Base-by-base conservation (phyloP, 2,888 invertebrate genomes). In the Drosophila kambysellisi region DNA sequence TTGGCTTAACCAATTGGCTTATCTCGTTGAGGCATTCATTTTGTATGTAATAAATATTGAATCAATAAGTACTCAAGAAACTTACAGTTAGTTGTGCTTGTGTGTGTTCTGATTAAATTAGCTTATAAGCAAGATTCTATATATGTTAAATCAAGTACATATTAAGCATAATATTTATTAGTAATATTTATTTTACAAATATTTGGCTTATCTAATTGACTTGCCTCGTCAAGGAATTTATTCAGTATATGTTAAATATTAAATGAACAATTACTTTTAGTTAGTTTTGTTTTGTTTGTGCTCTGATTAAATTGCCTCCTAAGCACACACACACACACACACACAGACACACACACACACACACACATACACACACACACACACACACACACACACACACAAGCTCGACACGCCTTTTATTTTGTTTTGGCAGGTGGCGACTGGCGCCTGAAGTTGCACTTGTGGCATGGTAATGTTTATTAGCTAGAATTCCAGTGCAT, bases 401-500 rank as follows among this genome's bases (percentile, higher is more conserved):
- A n/a, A 52, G 41, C 33, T 35, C 8, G 15, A 43, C 12, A 6
- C 15, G 15, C 25, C 3, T 6, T 32, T 53, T 41, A 29, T 33
- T 54, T 65, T 80, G 79, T 82, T 80, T 71, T 57, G 58, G 71
- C 79, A 80, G 75, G 79, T 82, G 82, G 69, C 54, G 53, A 69
- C 33, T 56, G 72, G 56, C 67, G 54, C 53, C 78, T 66, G 78
- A 53, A 56, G 46, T 41, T 63, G 71, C 70, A 60, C 39, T 64
- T 72, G 66, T 53, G 41, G 29, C 39, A 4, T 41, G 50, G 9
- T 56, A 29, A 39, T 39, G 41, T 54, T 69, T 71, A 56, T 68
- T 76, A 72, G 65, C 57, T 30, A 32, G 79, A 84, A 89, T 81
- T 89, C 67, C 82, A 54, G 41, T 65, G 67, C 61, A 68, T 82